Evolutionary conservation across 2,797 vertebrate genomes (phyloP).

Genomic region (Sebastes hopkinsi): DNA sequence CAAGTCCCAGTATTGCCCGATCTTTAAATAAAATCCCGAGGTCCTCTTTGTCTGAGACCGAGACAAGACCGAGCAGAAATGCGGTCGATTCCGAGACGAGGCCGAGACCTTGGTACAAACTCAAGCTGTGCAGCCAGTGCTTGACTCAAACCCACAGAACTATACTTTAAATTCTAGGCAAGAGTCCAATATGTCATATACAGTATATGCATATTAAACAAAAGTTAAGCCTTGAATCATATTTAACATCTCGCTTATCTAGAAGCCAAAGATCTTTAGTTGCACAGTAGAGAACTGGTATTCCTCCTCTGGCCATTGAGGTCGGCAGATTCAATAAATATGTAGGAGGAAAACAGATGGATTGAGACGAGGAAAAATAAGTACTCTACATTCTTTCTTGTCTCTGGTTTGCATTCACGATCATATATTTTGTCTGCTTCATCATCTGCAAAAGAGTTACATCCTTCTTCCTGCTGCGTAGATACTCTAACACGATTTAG

Average conservation of each 20-base stretch:
- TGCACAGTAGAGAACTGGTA: neutral
- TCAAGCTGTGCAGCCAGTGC: neutral
- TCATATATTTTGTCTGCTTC: neutral
- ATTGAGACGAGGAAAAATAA: neutral
- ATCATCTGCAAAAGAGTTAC: neutral
- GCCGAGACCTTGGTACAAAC: too few relatives aligned
- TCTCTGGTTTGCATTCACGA: neutral
- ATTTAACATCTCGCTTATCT: neutral
- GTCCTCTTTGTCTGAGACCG: too few relatives aligned
- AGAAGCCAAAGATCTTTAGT: neutral
- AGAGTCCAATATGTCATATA: neutral
- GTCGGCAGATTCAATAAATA: neutral
- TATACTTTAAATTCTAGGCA: neutral
- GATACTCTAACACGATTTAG: neutral
- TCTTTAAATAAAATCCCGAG: too few relatives aligned
- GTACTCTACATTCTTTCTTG: neutral
- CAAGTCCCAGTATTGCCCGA: rapidly evolving
- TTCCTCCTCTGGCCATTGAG: neutral
- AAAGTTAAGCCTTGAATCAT: neutral
- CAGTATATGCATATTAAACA: neutral
- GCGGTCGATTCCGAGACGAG: too few relatives aligned
- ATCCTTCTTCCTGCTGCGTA: neutral
- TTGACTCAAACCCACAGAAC: neutral
- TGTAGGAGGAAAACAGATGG: neutral
- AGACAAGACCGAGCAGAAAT: too few relatives aligned